phyloP scores from a whole-genome alignment of 2,113 vertebrate species.

The Ceyx melanurus region DNA sequence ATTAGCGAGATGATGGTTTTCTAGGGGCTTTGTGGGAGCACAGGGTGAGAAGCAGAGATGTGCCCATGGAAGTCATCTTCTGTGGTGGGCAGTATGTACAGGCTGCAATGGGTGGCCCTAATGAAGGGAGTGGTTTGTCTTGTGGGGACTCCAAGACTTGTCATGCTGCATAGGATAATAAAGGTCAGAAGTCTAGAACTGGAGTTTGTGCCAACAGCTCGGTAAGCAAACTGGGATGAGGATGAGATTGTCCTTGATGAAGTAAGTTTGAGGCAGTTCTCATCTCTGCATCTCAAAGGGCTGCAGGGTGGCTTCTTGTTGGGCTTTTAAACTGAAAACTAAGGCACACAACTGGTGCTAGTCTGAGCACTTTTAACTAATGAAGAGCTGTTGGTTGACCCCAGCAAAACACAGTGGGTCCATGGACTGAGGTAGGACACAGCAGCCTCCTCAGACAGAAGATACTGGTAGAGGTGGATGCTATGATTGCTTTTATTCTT shows the following conservation, averaged over 20 bases:
- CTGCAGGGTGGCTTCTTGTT: not conserved
- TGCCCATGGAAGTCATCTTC: not conserved
- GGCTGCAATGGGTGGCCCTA: not conserved
- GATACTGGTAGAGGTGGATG: fast-evolving
- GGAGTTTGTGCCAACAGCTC: fast-evolving
- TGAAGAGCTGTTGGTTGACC: not conserved
- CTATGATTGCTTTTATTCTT: not conserved
- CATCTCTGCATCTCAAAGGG: not conserved
- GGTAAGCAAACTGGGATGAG: not conserved
- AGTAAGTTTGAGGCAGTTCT: not conserved
- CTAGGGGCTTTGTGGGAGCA: not conserved
- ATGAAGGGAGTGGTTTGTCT: not conserved
- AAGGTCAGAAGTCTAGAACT: not conserved
- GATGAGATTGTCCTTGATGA: not conserved
- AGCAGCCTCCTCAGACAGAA: not conserved
- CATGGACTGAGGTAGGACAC: not conserved
- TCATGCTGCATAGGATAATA: not conserved
- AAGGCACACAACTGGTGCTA: conserved; percentile 4
- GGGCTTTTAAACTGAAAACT: conserved; percentile 13
- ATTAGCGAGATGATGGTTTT: not conserved
- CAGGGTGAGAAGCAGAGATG: not conserved
- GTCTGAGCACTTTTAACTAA: conserved; percentile 25
- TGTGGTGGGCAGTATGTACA: not conserved
- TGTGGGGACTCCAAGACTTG: not conserved
- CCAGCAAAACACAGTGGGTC: not conserved